Evolutionary conservation across 2,888 invertebrate genomes (phyloP), one percentile per base, ranked within the genome.

Genomic region (Spisula subtruncata): DNA sequence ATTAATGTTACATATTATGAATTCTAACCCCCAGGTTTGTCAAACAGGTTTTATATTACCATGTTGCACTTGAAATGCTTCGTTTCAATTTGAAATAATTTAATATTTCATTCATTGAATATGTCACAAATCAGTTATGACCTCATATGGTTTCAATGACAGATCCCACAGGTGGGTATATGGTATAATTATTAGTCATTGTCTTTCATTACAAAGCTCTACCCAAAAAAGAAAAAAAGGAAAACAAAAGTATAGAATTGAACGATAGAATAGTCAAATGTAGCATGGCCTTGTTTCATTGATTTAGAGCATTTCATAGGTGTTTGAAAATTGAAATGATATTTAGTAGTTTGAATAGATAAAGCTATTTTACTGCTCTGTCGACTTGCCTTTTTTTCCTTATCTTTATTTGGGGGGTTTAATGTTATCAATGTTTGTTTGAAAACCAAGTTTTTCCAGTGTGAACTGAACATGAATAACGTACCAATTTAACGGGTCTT

Each of bases 401-500:
- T 84, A 84, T 84, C 84, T 41, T 29, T 48, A n/a, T 51, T 75
- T 18, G 85, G 48, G 29, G 85, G 48, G 29, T 85, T 71, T 81
- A 41, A 41, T 32, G 66, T 66, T 85, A 79, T 85, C 85, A 48
- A 25, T 48, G 12, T 41, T 56, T 8, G 35, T 60, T 60, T 83
- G 25, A 51, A 75, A 83, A 46, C 1, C 71, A 18, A 16, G 29
- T 54, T 79, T 85, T 85, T 79, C 25, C 29, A n/a, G 85, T 85
- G 85, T 85, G 85, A 85, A 85, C 85, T 5, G 41, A 41, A 41
- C 41, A 41, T 41, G 41, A 41, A 41, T 41, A 41, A 85, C 32
- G 18, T 46, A 20, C 79, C 71, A 85, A 79, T 85, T 75, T 51
- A 79, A 18, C 35, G 48, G n/a, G 54, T 85, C 85, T 85, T 85